Conservation (phyloP, 2,113 vertebrate genomes). For the Abramis brama region DNA sequence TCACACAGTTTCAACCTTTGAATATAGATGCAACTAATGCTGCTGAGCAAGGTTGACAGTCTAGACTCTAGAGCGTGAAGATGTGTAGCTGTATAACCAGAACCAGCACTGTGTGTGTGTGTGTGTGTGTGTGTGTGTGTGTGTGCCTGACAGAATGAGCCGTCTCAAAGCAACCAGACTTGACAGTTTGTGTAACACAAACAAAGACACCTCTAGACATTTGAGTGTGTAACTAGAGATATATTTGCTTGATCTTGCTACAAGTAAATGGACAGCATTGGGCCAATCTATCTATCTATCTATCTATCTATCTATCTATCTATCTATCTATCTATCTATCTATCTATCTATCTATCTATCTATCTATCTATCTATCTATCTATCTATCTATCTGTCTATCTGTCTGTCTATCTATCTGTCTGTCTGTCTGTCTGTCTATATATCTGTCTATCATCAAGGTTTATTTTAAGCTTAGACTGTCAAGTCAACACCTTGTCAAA, state of each 20-base stretch:
- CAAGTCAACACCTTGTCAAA: background rate
- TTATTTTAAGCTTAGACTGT: background rate
- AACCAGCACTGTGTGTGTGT: constrained; percentile 14
- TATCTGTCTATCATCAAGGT: background rate
- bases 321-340: no score
- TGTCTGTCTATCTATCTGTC: no score
- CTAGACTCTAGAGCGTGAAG: constrained; percentile 24
- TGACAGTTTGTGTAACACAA: constrained; percentile 30
- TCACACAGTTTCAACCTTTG: constrained; percentile 36
- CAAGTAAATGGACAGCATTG: background rate
- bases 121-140: constrained; percentile 31
- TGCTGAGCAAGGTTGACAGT: constrained; percentile 45
- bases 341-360: no score
- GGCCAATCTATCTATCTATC: background rate
- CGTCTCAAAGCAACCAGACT: constrained; percentile 14
- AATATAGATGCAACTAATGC: constrained; percentile 43
- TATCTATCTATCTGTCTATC: no score
- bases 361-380: no score
- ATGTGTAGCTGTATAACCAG: constrained; percentile 27
- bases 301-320: no score
- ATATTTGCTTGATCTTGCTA: constrained; percentile 36
- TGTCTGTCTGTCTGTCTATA: no score
- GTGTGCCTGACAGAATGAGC: constrained; percentile 31
- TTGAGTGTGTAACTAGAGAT: constrained; percentile 37
- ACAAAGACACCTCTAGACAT: constrained; percentile 32